Conservation (phyloP, 2,888 invertebrate species). For the Boloria selene region DNA sequence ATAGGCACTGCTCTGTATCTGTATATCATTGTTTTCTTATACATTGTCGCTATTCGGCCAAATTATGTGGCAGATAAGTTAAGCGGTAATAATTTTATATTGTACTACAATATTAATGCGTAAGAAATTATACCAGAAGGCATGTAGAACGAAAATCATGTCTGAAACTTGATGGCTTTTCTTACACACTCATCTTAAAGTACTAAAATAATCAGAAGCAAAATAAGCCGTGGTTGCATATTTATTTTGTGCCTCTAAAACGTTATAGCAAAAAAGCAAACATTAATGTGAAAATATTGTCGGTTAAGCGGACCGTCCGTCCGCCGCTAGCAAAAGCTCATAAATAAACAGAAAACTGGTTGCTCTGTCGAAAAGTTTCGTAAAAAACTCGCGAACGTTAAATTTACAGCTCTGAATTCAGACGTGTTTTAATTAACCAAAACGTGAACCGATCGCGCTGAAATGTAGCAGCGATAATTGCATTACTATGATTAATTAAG, state of each 20-base stretch:
- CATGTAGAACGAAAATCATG: neutral
- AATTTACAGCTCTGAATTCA: conserved; percentile 76
- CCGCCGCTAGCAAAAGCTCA: conserved; percentile 72
- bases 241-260: conserved; percentile 57
- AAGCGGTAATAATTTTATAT: conserved; percentile 1
- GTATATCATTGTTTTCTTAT: conserved; percentile 57
- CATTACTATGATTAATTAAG: conserved; percentile 36
- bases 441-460: conserved; percentile 52
- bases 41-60: conserved; percentile 26
- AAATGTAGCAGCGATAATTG: conserved; percentile 45
- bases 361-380: conserved; percentile 77
- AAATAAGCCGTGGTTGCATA: conserved; percentile 15
- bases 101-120: neutral
- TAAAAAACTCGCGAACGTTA: conserved; percentile 68
- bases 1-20: conserved; percentile 55
- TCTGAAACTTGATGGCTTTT: neutral
- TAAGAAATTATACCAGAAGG: neutral
- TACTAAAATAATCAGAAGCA: conserved; percentile 3
- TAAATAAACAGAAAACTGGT: conserved; percentile 80
- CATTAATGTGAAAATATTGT: conserved; percentile 56
- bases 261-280: conserved; percentile 59
- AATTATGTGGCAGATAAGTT: conserved; percentile 24
- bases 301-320: conserved; percentile 66
- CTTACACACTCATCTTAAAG: neutral
- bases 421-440: conserved; percentile 78